Evolutionary conservation across 2,888 invertebrate genomes (phyloP), one percentile per base, ranked within the genome.

Genomic region (Drosophila phalerata): DNA sequence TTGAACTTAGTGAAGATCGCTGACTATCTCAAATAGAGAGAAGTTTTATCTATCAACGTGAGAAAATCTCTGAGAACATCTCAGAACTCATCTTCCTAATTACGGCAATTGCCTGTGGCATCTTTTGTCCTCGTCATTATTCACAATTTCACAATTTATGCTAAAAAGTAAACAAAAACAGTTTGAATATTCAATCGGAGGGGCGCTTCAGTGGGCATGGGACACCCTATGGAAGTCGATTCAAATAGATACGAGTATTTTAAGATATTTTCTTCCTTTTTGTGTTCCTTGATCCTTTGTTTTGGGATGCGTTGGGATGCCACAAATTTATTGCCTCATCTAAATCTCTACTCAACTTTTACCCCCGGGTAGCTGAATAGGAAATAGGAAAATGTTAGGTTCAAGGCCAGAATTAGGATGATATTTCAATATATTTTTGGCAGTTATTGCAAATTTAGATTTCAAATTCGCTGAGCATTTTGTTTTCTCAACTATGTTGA

Each of bases 291-390:
- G 63, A 34, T 56, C 17, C 40, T 73, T 79, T 79, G 69, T 76
- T 73, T 80, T 73, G 73, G 74, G 76, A 69, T 76, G 73, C 69
- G 74, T 72, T 73, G 69, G 62, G 34, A 34, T 34, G 78, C 89
- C 85, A 37, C 87, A 88, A 79, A 90, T 88, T 88, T 89, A 86
- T 87, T 86, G 87, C 80, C 65, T 72, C 58, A 48, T 37, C 64
- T 67, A 73, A 66, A 69, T 69, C 62, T 63, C 56, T 68, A 69
- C 58, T 77, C 62, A 73, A 73, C 61, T 77, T 73, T 73, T 68
- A 75, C 75, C 83, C 86, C 52, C 38, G 52, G 48, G 13, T 28
- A 22, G 5, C 5, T n/a, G n/a, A 40, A 57, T 37, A 8, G 25
- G 1, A 47, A 34, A 55, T 45, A 17, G 17, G 1, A n/a, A 48